phyloP scores from a whole-genome alignment of 1,140 invertebrate species.

The Ostrea edulis region DNA sequence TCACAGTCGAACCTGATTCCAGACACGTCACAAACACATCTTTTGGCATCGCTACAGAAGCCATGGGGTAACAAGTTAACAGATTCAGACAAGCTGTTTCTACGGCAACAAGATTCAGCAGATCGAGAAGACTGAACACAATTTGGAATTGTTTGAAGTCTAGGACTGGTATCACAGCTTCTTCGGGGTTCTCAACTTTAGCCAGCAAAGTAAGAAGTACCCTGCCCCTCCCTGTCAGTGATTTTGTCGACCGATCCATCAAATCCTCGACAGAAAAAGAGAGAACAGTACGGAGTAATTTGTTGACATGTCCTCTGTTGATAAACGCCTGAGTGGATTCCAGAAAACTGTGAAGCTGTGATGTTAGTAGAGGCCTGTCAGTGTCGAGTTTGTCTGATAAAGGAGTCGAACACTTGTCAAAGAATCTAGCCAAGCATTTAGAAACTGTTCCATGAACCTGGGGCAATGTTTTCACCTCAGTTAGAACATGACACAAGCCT shows the following conservation, averaged over 20 bases:
- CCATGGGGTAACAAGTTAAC: neutral
- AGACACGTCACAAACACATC: neutral
- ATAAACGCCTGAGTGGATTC: neutral
- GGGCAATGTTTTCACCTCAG: neutral
- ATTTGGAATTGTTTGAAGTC: neutral
- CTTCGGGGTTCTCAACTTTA: neutral
- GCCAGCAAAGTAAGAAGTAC: neutral
- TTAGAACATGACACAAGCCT: neutral
- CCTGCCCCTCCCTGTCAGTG: neutral
- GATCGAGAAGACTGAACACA: neutral
- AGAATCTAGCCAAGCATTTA: neutral
- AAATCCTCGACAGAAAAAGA: neutral
- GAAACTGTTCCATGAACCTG: neutral
- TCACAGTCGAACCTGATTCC: neutral
- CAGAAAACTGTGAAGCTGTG: neutral
- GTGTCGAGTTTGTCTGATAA: neutral
- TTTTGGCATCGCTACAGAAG: conserved; percentile 1
- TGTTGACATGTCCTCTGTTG: conserved; percentile 6
- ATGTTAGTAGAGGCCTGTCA: neutral
- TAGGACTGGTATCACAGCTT: neutral
- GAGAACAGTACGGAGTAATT: neutral
- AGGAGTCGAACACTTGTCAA: neutral
- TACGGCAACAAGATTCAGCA: neutral
- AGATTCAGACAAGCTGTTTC: neutral
- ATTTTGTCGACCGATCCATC: neutral